Evolutionary conservation across 2,888 invertebrate genomes (phyloP), one percentile per base, ranked within the genome.

Genomic region (Leptinotarsa rubiginosa): DNA sequence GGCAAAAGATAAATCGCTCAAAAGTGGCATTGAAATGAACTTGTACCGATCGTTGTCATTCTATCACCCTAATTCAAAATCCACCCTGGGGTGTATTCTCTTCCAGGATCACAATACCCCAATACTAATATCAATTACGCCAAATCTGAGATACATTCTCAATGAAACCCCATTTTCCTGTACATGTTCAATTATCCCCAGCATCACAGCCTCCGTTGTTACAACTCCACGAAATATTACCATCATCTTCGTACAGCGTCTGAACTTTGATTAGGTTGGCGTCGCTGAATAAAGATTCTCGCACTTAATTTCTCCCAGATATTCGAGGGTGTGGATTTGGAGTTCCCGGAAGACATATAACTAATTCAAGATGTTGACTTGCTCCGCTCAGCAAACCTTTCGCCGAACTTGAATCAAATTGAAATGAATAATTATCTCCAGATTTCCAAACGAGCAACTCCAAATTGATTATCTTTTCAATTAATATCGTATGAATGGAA

Each of bases 391-490:
- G 31, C 10, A 12, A 62, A 31, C 41, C 62, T 62, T 41, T 12
- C 31, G 41, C 31, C 7, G 62, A 62, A 31, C 59, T 62, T 31
- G 16, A 62, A 16, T 62, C 62, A 62, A 16, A 62, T 7, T 31
- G 41, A 62, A 62, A n/a, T 62, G 31, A 41, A 62, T 62, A 31
- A 62, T 62, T 41, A 62, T 62, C 62, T 62, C 25, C 12, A n/a
- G 62, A 62, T 41, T 41, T 62, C 16, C 41, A 41, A 62, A 62
- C 20, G 62, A 31, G 62, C 31, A n/a, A 31, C 7, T 62, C 31
- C n/a, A n/a, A 25, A 16, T 31, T 31, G 4, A 16, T 31, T 31
- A 41, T 62, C 62, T 22, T 56, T 56, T 62, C 62, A 62, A 62
- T 62, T 62, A 41, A 62, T 62, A 31, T 62, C 62, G n/a, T 41